Evolutionary conservation across 1,140 invertebrate genomes (phyloP).

Genomic region (Neodiprion fabricii): DNA sequence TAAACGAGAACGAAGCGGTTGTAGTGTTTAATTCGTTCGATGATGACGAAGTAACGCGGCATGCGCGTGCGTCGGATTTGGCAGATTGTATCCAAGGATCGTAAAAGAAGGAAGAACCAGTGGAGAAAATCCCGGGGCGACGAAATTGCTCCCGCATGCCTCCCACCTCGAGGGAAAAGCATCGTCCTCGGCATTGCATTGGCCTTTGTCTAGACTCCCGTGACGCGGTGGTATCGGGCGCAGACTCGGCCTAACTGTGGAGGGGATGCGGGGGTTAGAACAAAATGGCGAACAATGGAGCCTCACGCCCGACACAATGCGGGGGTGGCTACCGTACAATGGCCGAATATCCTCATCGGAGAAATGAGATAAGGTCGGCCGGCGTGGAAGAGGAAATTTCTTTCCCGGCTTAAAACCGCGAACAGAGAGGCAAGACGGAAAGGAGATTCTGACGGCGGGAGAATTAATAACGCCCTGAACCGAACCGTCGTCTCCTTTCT

Average conservation of each 20-base stretch:
- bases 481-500: not conserved
- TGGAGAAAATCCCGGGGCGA: not conserved
- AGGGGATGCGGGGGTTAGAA: not conserved
- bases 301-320: slow-evolving; percentile 14
- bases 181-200: not conserved
- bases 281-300: slow-evolving; percentile 14
- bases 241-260: not conserved
- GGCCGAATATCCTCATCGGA: not conserved
- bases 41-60: not conserved
- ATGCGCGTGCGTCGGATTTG: not conserved
- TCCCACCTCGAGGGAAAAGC: not conserved
- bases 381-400: not conserved
- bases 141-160: not conserved
- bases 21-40: not conserved
- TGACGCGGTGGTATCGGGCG: not conserved
- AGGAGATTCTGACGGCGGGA: not conserved
- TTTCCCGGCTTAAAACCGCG: not conserved
- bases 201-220: slow-evolving; percentile 1
- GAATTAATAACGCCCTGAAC: not conserved
- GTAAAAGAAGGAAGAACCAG: not conserved
- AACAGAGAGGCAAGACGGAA: too few relatives aligned
- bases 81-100: not conserved
- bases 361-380: not conserved
- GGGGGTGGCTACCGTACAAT: slow-evolving; percentile 8
- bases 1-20: not conserved